Percentiles rank a stretch among this genome's conserved stretches.
phyloP scores from a whole-genome alignment of 2,797 vertebrate species.

The Salarias fasciatus region DNA sequence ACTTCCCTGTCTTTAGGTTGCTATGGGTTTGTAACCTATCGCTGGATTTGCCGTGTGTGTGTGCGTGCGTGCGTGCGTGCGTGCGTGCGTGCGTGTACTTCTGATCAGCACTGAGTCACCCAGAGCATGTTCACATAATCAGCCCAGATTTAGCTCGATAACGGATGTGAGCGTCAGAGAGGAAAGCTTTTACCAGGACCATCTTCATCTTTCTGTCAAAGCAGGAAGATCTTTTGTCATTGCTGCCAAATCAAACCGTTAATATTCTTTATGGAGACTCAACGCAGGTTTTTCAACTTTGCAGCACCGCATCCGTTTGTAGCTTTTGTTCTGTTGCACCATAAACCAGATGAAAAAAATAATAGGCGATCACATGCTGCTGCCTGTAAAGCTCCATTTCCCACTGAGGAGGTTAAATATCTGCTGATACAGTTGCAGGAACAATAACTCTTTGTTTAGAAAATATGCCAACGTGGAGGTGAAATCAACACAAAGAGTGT shows the following conservation, averaged over 20 bases:
- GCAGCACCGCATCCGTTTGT: too few species aligned
- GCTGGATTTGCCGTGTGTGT: too few species aligned
- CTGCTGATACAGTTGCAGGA: conserved; percentile 31
- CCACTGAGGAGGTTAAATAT: conserved; percentile 21
- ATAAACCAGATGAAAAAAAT: too few species aligned
- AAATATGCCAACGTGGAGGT: not conserved
- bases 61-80: too few species aligned
- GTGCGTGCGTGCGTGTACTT: not conserved
- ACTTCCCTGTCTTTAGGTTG: too few species aligned
- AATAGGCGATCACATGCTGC: conserved; percentile 12
- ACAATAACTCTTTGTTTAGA: not conserved
- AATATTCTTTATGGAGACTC: too few species aligned
- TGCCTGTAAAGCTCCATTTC: conserved; percentile 23
- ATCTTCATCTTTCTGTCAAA: not conserved
- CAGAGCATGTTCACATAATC: not conserved
- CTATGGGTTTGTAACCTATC: too few species aligned
- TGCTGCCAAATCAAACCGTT: not conserved
- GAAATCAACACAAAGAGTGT: conserved; percentile 1
- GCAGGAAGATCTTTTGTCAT: not conserved
- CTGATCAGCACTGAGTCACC: not conserved
- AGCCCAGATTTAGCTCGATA: not conserved
- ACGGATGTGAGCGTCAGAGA: conserved; percentile 14
- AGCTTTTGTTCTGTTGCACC: too few species aligned
- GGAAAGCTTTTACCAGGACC: not conserved
- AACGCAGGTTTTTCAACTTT: too few species aligned